A percentile compares a stretch with the other conserved stretches of the same genome.
phyloP scores from a whole-genome alignment of 2,888 invertebrate species.

The Cordilura impudica region DNA sequence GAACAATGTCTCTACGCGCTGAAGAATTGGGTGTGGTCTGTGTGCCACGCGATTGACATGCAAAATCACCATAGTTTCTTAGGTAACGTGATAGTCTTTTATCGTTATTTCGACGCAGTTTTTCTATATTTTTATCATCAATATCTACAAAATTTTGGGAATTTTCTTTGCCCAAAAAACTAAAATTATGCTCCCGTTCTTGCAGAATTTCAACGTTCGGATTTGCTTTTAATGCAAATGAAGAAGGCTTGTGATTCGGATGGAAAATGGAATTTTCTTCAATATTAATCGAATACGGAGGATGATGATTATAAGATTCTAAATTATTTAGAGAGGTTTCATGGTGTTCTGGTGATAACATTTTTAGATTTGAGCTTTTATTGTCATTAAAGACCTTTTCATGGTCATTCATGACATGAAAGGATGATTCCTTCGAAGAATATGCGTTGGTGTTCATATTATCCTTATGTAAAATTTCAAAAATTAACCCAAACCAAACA shows the following conservation, averaged over 20 bases:
- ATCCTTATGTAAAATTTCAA: no score
- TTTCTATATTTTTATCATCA: slow-evolving; percentile 69
- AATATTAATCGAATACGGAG: slow-evolving; percentile 71
- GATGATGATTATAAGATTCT: slow-evolving; percentile 25
- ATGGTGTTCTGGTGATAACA: slow-evolving; percentile 12
- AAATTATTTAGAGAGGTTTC: slow-evolving; percentile 39
- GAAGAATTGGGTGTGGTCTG: slow-evolving; percentile 71
- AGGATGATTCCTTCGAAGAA: slow-evolving; percentile 8
- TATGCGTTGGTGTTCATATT: not conserved
- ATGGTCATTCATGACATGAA: slow-evolving; percentile 33
- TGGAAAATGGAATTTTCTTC: slow-evolving; percentile 73
- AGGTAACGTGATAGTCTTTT: slow-evolving; percentile 72
- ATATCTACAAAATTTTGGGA: slow-evolving; percentile 50
- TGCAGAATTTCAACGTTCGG: slow-evolving; percentile 44
- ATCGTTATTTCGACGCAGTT: slow-evolving; percentile 71
- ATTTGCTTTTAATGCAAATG: slow-evolving; percentile 10
- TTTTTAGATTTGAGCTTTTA: slow-evolving; percentile 23
- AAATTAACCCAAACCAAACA: no score
- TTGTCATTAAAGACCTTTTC: slow-evolving; percentile 43
- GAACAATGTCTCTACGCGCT: slow-evolving; percentile 71
- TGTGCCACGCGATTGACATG: slow-evolving; percentile 67
- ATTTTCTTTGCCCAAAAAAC: slow-evolving; percentile 67
- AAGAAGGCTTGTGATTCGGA: slow-evolving; percentile 63
- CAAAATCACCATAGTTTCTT: slow-evolving; percentile 75
- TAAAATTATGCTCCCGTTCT: slow-evolving; percentile 51